A percentile compares a stretch with the other conserved stretches of the same genome.
Evolutionary conservation across 2,113 vertebrate genomes (phyloP).

Genomic region (Epinephelus cyanopodus): DNA sequence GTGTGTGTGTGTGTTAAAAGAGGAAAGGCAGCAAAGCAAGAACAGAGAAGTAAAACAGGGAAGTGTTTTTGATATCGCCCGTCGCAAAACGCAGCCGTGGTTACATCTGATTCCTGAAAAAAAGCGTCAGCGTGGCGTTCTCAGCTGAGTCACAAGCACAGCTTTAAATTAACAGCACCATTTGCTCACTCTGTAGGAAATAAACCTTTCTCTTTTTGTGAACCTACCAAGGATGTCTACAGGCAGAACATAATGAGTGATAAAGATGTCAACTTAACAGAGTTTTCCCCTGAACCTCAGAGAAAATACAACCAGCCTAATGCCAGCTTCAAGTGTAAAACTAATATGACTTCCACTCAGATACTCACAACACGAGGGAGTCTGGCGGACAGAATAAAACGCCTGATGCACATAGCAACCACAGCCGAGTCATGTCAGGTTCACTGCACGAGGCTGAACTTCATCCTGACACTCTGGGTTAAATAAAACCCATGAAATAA

Average conservation of each 20-base stretch:
- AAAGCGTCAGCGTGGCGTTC: neutral
- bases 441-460: neutral
- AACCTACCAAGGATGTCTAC: neutral
- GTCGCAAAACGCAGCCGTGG: neutral
- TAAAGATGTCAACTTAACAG: neutral
- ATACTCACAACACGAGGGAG: neutral
- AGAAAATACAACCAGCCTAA: neutral
- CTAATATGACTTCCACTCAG: neutral
- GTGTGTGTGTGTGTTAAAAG: neutral
- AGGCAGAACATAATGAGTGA: neutral
- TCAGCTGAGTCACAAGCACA: neutral
- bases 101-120: neutral
- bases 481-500: neutral
- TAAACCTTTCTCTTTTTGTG: neutral
- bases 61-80: constrained; percentile 32
- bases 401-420: neutral
- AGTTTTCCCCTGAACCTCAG: neutral
- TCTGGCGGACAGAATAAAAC: neutral
- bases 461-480: neutral
- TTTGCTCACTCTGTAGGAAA: neutral
- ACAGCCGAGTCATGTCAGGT: neutral
- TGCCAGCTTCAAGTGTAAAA: constrained; percentile 1
- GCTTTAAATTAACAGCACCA: neutral
- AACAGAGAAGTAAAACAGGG: constrained; percentile 39
- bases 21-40: constrained; percentile 11